Evolutionary conservation across 2,797 vertebrate species (phyloP).

Genomic region (Ficedula albicollis): DNA sequence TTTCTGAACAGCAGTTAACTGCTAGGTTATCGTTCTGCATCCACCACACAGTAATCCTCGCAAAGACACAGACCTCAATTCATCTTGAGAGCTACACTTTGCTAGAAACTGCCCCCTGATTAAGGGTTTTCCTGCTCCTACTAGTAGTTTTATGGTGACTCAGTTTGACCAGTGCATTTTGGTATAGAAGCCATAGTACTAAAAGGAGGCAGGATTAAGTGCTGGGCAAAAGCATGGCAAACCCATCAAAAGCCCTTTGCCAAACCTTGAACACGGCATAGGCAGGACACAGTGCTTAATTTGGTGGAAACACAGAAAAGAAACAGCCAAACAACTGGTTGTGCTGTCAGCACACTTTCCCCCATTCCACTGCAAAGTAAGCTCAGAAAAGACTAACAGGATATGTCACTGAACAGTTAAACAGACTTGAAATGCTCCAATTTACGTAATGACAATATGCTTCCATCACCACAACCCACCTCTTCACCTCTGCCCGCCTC

Average conservation of each 20-base stretch:
- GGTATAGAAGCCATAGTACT: neutral
- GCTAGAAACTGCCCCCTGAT: neutral
- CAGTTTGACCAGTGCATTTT: neutral
- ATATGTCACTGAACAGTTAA: constrained; percentile 6
- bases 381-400: neutral
- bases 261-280: neutral
- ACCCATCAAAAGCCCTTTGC: neutral
- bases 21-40: neutral
- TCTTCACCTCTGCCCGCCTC: neutral
- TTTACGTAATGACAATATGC: constrained; percentile 11
- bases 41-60: neutral
- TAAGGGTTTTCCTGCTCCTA: neutral
- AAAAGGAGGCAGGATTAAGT: neutral
- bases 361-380: neutral
- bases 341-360: neutral
- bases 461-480: neutral
- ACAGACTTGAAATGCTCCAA: constrained; percentile 4
- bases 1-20: constrained; percentile 6
- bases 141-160: neutral
- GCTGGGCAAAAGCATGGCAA: neutral
- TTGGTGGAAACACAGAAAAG: neutral
- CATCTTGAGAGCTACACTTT: neutral
- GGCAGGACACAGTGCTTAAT: neutral
- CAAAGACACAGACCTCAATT: neutral
- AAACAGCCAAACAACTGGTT: neutral